Evolutionary conservation across 2,113 vertebrate genomes (phyloP).

Genomic region (Jaculus jaculus): DNA sequence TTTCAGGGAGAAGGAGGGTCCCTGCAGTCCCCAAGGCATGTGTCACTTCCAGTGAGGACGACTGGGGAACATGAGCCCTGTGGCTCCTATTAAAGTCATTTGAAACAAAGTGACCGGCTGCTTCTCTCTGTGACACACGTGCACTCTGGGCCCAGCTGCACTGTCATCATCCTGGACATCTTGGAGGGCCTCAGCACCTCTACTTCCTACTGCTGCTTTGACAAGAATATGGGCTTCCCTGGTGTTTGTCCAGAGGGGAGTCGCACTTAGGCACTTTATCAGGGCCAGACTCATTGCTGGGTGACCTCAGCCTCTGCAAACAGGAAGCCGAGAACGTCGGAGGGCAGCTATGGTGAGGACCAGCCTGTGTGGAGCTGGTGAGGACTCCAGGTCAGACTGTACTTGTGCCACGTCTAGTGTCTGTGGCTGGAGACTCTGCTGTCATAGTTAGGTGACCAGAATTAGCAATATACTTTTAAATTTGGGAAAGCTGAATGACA

Average conservation of each 20-base stretch:
- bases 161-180: not conserved
- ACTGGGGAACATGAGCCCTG: slow-evolving; percentile 72
- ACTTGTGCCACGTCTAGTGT: not conserved
- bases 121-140: slow-evolving; percentile 66
- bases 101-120: slow-evolving; percentile 84
- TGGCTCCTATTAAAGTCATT: slow-evolving; percentile 83
- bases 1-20: slow-evolving; percentile 28
- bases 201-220: slow-evolving; percentile 67
- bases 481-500: slow-evolving; percentile 77
- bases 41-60: slow-evolving; percentile 58
- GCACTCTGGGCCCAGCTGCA: not conserved
- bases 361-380: not conserved
- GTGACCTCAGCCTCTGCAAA: slow-evolving; percentile 48
- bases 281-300: slow-evolving; percentile 9
- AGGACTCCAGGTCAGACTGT: not conserved
- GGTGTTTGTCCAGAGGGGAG: not conserved
- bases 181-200: slow-evolving; percentile 41
- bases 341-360: not conserved
- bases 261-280: slow-evolving; percentile 67
- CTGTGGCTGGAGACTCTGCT: slow-evolving; percentile 74
- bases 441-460: slow-evolving; percentile 78
- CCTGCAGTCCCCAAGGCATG: slow-evolving; percentile 67
- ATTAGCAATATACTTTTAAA: slow-evolving; percentile 85
- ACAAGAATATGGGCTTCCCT: slow-evolving; percentile 59
- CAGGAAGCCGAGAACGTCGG: slow-evolving; percentile 22